Conservation (phyloP, 2,888 invertebrate species). For the Athalia rosae region DNA sequence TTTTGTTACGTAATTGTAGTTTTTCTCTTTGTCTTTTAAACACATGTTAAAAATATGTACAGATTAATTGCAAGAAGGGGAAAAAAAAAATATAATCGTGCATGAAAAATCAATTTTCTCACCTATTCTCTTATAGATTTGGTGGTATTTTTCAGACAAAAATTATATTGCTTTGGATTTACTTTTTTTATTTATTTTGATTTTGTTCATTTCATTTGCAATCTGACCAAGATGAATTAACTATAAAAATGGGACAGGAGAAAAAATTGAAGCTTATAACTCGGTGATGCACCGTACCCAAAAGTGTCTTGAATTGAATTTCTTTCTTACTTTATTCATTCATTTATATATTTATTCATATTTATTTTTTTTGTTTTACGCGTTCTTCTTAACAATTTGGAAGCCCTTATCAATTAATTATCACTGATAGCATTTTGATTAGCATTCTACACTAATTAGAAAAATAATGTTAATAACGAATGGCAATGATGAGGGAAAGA, state of each 20-base stretch:
- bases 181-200: no score
- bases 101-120: no score
- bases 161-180: background rate
- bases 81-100: no score
- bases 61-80: no score
- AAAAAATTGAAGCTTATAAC: background rate
- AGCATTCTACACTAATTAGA: background rate
- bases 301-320: constrained; percentile 16
- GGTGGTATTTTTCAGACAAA: no score
- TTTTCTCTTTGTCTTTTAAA: no score
- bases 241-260: no score
- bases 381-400: constrained; percentile 25
- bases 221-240: no score
- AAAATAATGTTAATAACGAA: constrained; percentile 1
- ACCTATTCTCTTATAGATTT: no score
- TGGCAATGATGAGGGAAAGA: background rate
- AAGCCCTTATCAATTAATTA: constrained; percentile 38
- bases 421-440: constrained; percentile 27
- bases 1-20: no score
- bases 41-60: no score
- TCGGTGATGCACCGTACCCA: constrained; percentile 37
- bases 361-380: background rate
- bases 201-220: background rate
- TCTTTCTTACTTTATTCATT: background rate
- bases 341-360: background rate